Evolutionary conservation across 2,888 invertebrate genomes (phyloP).

Genomic region (Apeira syringaria): DNA sequence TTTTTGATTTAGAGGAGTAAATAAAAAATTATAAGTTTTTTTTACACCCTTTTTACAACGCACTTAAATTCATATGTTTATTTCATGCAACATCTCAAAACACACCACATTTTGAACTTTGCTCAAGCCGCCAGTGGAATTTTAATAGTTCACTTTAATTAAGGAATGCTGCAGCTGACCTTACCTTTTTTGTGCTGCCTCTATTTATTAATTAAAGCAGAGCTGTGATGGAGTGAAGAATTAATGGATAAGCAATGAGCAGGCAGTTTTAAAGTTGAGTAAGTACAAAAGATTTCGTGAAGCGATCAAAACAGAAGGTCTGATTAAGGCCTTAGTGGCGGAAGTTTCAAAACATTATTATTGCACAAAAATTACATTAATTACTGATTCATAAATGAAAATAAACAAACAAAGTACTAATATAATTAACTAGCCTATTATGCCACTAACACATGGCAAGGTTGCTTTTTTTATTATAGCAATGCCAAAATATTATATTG

Average conservation of each 20-base stretch:
- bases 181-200: constrained; percentile 50
- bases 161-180: constrained; percentile 50
- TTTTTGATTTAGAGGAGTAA: no score
- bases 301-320: neutral
- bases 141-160: constrained; percentile 68
- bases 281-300: neutral
- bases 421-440: no score
- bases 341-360: no score
- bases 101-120: constrained; percentile 1
- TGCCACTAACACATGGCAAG: no score
- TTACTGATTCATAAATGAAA: no score
- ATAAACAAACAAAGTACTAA: no score
- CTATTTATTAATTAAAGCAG: constrained; percentile 68
- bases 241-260: constrained; percentile 53
- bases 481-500: no score
- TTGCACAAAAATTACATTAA: no score
- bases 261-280: constrained; percentile 20
- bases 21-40: no score
- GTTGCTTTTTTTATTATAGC: no score
- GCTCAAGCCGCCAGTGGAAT: constrained; percentile 30
- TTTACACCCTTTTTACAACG: no score
- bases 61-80: no score
- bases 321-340: neutral
- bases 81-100: neutral
- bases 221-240: constrained; percentile 45